phyloP scores from a whole-genome alignment of 2,888 invertebrate species.

The Ornithoptera alexandrae region DNA sequence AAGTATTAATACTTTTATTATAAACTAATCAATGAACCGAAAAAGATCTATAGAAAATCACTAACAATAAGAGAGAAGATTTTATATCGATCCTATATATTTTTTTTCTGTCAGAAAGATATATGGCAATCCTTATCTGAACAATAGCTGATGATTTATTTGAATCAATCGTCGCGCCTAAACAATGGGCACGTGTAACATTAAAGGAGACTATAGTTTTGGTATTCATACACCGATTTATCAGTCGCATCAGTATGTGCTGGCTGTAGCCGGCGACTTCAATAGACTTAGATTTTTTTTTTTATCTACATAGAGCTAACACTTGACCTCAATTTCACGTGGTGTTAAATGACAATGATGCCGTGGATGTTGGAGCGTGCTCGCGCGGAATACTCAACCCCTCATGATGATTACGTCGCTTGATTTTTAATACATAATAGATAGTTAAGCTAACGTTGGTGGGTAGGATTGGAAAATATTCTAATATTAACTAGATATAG shows the following conservation, averaged over 20 bases:
- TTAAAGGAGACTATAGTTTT: conserved; percentile 1
- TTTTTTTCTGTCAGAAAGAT: neutral
- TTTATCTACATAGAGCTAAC: too few species aligned
- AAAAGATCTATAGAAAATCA: neutral
- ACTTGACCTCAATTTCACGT: too few species aligned
- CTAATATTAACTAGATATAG: too few species aligned
- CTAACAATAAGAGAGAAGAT: neutral
- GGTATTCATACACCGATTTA: neutral
- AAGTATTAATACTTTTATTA: too few species aligned
- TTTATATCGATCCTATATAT: neutral
- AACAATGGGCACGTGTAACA: conserved; percentile 17
- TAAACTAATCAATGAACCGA: neutral
- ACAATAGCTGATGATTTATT: conserved; percentile 16
- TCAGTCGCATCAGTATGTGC: neutral
- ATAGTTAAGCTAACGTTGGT: too few species aligned
- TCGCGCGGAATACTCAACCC: too few species aligned
- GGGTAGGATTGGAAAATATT: too few species aligned
- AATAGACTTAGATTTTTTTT: neutral
- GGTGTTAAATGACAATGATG: too few species aligned
- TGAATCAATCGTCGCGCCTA: conserved; percentile 9
- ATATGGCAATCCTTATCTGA: conserved; percentile 8
- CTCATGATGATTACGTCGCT: too few species aligned
- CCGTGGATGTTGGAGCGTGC: too few species aligned
- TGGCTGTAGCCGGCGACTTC: neutral
- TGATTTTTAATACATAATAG: too few species aligned